Base-by-base conservation (phyloP, 1,140 invertebrate genomes). In the Listronotus oregonensis region DNA sequence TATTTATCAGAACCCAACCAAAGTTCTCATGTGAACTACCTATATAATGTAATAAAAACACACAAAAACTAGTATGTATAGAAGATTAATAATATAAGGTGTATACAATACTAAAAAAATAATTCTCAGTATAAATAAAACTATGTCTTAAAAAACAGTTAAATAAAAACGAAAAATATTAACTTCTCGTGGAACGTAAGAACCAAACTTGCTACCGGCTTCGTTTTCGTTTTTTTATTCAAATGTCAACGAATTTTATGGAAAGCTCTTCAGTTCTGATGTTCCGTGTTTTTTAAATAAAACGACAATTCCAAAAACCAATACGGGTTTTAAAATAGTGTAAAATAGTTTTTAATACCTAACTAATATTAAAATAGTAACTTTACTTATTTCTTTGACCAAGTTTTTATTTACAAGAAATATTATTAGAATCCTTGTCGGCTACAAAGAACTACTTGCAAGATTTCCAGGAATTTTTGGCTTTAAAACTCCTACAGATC, bases 41-140 rank as follows among this genome's bases (percentile, higher is more conserved):
- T 0, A 21, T 27, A n/a, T 44, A 8, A 40, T 56, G 4, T 18
- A 46, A 12, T 15, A 50, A 61, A 50, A 44, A 61, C 58, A 61
- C 58, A 61, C 58, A 47, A 61, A 55, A 59, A 44, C 37, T 61
- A 51, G 46, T 51, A 61, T 61, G 39, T 27, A 27, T 27, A 27
- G 21, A 50, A n/a, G 10, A 50, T 27, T 18, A 50, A 5, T 15
- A 58, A 18, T 58, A 58, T 46, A 52, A 12, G 44, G 10, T 65
- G 63, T 65, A 65, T 65, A 65, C 21, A 65, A 65, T 65, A 65
- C 63, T 65, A 65, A 65, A 62, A 65, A 65, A 65, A 65, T 57
- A 65, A 65, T 56, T 65, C 63, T 65, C 46, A 50, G 47, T 65
- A 55, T 65, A 65, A 65, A 65, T 65, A 65, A 64, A 64, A 51